phyloP scores from a whole-genome alignment of 2,888 invertebrate species.

The Hecatera dysodea region DNA sequence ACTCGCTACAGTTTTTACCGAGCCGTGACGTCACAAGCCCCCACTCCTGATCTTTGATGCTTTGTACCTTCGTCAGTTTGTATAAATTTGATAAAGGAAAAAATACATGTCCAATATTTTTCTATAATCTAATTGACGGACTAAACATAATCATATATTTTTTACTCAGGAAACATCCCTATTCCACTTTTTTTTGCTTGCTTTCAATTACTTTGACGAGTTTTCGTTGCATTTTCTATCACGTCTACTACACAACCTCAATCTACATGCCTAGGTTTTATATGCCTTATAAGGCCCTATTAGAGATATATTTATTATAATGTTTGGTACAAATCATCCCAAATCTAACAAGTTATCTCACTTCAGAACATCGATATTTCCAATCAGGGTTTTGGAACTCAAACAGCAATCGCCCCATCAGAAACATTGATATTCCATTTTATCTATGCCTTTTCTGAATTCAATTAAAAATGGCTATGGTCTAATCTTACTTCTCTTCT shows the following conservation, averaged over 20 bases:
- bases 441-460: neutral
- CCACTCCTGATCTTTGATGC: no score
- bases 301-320: no score
- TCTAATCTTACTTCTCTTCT: conserved; percentile 27
- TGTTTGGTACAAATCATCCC: neutral
- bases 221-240: neutral
- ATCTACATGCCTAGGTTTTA: neutral
- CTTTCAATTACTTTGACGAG: neutral
- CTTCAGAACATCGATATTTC: neutral
- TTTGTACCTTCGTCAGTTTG: no score
- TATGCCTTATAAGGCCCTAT: no score
- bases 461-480: neutral
- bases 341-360: neutral
- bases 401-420: neutral
- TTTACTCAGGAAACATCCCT: no score
- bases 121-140: no score
- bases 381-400: neutral
- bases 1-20: no score
- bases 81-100: no score
- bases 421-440: neutral
- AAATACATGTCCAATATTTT: no score
- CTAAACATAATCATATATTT: no score
- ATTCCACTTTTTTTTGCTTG: neutral
- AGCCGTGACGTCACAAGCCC: no score
- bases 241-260: neutral